Base-by-base conservation (phyloP, 2,113 vertebrate species). In the Nicator chloris region DNA sequence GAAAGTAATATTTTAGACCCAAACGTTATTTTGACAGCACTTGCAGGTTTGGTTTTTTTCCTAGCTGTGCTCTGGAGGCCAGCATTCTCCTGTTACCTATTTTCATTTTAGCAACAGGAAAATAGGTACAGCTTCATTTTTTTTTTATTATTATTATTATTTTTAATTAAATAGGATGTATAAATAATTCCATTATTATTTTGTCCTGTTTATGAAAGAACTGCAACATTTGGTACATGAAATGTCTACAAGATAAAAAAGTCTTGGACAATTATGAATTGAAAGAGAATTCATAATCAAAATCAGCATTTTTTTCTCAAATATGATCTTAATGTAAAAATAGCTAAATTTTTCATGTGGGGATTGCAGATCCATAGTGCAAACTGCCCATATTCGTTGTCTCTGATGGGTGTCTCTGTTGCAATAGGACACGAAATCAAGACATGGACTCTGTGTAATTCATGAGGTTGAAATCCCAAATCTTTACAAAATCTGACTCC, bases 91-190 rank as follows among this genome's bases (percentile, higher is more conserved):
- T 85, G 45, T 57, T 91, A 49, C 35, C 66, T 54, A 4, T 40
- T 93, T 92, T 73, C 20, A 40, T 93, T 94, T 19, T 88, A 84
- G 78, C 82, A 90, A 49, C 64, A 59, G 85, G 27, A 86, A 93
- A 78, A 93, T 33, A 93, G 42, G 59, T 90, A 39, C 68, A 85
- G 31, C 57, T 92, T 33, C 39, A 64, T 88, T 44, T 11, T 1
- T 66, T 80, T 84, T 81, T 87, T 86, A 5, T 6, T 86, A 90
- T 88, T 54, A 85, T 80, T 84, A 78, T 87, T 86, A 5, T 6
- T 86, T 92, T 88, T 54, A 85, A 91, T 96, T 91, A 83, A 75
- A 68, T 71, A 88, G 40, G 49, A 68, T 86, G 76, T 78, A n/a
- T n/a, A n/a, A n/a, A n/a, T n/a, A 87, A 93, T 81, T 64, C 37